phyloP scores from a whole-genome alignment of 2,888 invertebrate genomes.

The Eugnorisma glareosa region DNA sequence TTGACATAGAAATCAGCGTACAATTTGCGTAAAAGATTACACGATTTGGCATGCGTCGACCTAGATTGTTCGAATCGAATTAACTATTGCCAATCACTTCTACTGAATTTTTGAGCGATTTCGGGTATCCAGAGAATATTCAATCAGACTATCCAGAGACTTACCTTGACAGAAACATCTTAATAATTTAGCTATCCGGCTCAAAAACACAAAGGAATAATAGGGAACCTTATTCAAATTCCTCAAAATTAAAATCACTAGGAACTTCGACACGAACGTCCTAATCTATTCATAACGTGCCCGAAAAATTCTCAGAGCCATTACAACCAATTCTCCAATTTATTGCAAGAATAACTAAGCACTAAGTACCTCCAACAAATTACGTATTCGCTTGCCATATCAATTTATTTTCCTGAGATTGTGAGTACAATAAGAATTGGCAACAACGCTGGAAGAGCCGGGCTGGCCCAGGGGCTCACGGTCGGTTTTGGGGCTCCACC shows the following conservation, averaged over 20 bases:
- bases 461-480: constrained; percentile 61
- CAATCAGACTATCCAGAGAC: background rate
- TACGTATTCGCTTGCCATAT: constrained; percentile 63
- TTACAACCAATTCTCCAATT: constrained; percentile 39
- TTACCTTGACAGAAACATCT: background rate
- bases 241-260: constrained; percentile 22
- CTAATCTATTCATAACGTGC: constrained; percentile 28
- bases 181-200: background rate
- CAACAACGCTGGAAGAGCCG: constrained; percentile 63
- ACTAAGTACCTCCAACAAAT: constrained; percentile 39
- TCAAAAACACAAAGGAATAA: constrained; percentile 15
- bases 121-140: background rate
- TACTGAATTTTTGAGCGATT: background rate
- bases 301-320: constrained; percentile 23
- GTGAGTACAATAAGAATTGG: constrained; percentile 67
- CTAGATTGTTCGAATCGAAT: constrained; percentile 46
- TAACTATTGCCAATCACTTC: constrained; percentile 17
- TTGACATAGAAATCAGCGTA: constrained; percentile 60
- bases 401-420: constrained; percentile 64
- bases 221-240: constrained; percentile 4
- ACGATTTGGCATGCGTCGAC: constrained; percentile 50
- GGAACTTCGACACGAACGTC: background rate
- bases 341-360: constrained; percentile 46
- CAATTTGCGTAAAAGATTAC: constrained; percentile 50
- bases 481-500: constrained; percentile 78